phyloP scores from a whole-genome alignment of 2,888 invertebrate species.

The Rhingia campestris region DNA sequence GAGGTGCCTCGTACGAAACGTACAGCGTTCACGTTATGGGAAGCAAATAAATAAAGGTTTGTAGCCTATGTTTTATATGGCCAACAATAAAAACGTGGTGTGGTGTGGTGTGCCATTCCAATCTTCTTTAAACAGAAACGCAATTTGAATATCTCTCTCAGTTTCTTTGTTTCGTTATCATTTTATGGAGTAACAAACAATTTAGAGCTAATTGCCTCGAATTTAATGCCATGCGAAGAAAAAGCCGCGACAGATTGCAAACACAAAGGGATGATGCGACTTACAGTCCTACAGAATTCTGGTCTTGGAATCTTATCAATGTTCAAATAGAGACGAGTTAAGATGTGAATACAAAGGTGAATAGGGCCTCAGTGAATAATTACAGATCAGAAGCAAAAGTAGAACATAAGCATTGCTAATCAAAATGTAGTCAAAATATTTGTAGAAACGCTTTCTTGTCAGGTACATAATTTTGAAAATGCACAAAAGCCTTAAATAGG shows the following conservation, averaged over 20 bases:
- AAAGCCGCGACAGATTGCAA: conserved; percentile 38
- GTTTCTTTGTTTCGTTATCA: conserved; percentile 65
- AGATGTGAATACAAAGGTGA: conserved; percentile 9
- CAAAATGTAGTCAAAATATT: too few relatives aligned
- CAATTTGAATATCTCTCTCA: conserved; percentile 66
- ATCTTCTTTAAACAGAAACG: conserved; percentile 68
- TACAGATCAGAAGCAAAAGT: background rate
- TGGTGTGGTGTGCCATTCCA: conserved; percentile 58
- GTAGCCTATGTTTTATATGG: conserved; percentile 50
- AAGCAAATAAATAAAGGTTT: conserved; percentile 57
- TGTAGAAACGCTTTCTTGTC: too few relatives aligned
- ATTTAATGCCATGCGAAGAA: conserved; percentile 54
- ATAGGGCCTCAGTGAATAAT: conserved; percentile 13
- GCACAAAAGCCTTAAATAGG: too few relatives aligned
- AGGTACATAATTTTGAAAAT: too few relatives aligned
- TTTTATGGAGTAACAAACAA: conserved; percentile 56
- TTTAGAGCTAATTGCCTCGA: conserved; percentile 52
- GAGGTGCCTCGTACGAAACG: conserved; percentile 42
- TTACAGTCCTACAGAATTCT: conserved; percentile 24
- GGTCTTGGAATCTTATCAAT: conserved; percentile 45
- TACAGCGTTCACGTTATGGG: conserved; percentile 35
- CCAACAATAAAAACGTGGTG: conserved; percentile 61
- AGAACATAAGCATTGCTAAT: too few relatives aligned
- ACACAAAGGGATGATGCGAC: conserved; percentile 46
- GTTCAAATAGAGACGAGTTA: conserved; percentile 31